Base-by-base conservation (phyloP, 1,140 invertebrate species). In the Trichoplusia ni region DNA sequence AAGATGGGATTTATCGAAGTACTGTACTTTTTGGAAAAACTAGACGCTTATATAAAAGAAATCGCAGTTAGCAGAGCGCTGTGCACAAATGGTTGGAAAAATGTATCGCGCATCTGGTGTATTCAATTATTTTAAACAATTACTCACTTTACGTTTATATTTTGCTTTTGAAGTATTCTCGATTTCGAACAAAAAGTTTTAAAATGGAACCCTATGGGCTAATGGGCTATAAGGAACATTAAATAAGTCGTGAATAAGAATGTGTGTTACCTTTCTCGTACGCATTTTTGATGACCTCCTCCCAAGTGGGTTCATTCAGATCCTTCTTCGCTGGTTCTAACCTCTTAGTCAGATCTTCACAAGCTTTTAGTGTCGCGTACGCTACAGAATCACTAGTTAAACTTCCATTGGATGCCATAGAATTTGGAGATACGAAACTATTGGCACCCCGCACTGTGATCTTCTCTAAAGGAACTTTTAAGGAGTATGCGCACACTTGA, bases 401-500 rank as follows among this genome's bases (percentile, higher is more conserved):
- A 72, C 95, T 95, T 0, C 95, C 95, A 9, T 94, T 95, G 6
- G 94, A 95, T 0, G 92, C 91, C 64, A 86, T 84, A 40, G 93
- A 85, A 76, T 96, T 96, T 0, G 95, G 92, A 0, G 94, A 91
- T 29, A 92, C 92, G 33, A 96, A 89, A 58, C 85, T 94, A 64
- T 94, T 93, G 1, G 92, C 93, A 2, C 94, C 92, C 79, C 95
- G 95, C 0, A 98, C 92, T 18, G 85, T 91, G 5, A 97, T 91
- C 80, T 93, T 91, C 0, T 94, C 92, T 40, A 97, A 62, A 11
- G 95, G 93, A 38, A 97, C 93, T 5, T 94, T 94, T 2, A 98
- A 81, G 0, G 91, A 92, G 75, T 95, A 92, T 0, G 96, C 96
- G 61, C 93, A 95, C 1, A 95, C 94, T 92, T 97, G 96, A 11